These are phyloP conservation scores for Sarcophaga bullata DNA, from an alignment of 1,140 invertebrate species.

Conservation along the genomic window DNA sequence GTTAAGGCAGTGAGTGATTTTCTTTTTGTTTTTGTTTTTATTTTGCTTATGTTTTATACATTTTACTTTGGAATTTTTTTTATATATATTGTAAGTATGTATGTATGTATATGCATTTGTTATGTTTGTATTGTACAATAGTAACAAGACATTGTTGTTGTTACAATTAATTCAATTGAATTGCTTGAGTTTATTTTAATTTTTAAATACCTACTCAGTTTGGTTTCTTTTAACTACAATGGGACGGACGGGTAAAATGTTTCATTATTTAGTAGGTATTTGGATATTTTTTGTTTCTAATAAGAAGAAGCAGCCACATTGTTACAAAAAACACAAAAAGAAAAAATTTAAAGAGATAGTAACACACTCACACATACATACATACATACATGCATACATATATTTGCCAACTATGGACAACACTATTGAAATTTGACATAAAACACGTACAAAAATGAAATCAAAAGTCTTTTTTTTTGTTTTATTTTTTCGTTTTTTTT, in stretches of 20 bases:
- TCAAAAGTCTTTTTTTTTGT: not conserved
- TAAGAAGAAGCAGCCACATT: not conserved
- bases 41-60: no score
- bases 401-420: no score
- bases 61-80: no score
- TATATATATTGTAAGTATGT: no score
- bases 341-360: not conserved
- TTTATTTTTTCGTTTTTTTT: not conserved
- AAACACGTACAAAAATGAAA: conserved; percentile 15
- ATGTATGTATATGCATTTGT: no score
- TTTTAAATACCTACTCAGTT: not conserved
- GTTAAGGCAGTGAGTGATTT: not conserved
- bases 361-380: not conserved
- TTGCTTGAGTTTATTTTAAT: not conserved
- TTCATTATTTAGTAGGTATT: no score
- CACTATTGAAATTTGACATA: conserved; percentile 5
- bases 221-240: no score
- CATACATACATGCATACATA: not conserved
- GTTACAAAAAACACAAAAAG: not conserved
- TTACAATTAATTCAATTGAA: conserved; percentile 1
- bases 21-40: not conserved
- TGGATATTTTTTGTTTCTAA: no score
- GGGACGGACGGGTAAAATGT: no score
- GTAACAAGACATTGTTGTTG: not conserved
- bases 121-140: no score